Base-by-base conservation (phyloP, 1,140 invertebrate species). In the Formica selysi region DNA sequence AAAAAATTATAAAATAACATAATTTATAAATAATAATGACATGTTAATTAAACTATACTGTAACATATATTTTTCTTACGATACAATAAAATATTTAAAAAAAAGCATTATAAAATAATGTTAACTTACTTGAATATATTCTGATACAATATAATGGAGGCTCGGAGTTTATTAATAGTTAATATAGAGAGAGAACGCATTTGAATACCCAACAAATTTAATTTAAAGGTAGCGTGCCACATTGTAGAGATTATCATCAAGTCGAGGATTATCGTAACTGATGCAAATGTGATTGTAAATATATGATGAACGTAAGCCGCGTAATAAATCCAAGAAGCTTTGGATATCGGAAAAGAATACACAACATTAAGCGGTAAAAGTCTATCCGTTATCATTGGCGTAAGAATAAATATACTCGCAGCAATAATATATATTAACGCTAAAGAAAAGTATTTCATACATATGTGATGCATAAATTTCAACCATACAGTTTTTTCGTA, bases 141-240 rank as follows among this genome's bases (percentile, higher is more conserved):
- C 57, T 80, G 61, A 57, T 80, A 51, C 16, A 26, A 26, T 36
- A 29, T 36, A 0, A 68, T 57, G 32, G 16, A 68, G 16, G 64
- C 64, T n/a, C 62, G 64, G 2, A 80, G 48, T 36, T 80, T 0
- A 0, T 57, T 13, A 11, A 48, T 26, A 3, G 32, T 65, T 7
- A 29, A 11, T 19, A 32, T 1, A 29, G 2, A 32, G 32, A 1
- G 32, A 32, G 32, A 64, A 10, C 2, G 5, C 4, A 84, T 19
- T 19, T 38, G 29, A 1, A 3, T 29, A 4, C 51, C 26, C 1
- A 86, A 0, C n/a, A 81, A 16, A 0, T 22, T 26, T 11, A 87
- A 87, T 61, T 84, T 83, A 13, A 19, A 76, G 13, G 61, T 41
- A n/a, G 71, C 48, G 29, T 83, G 61, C 86, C 62, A 87, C 26